Percentiles rank a stretch among this genome's conserved stretches.
Conservation (phyloP, 1,140 invertebrate genomes). For the Heliothis virescens region DNA sequence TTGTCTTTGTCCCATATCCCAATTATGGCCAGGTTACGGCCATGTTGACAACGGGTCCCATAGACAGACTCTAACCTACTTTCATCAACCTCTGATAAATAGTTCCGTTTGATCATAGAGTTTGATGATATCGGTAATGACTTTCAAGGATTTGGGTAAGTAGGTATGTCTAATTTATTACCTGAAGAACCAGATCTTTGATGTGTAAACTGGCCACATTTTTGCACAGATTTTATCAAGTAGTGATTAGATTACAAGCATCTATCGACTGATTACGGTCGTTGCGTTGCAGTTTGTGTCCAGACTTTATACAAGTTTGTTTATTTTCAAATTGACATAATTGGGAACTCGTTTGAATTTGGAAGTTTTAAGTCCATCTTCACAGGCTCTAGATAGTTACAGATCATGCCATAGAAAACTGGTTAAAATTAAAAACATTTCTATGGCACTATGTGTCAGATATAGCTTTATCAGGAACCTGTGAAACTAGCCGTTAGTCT, state of each 20-base stretch:
- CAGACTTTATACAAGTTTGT: neutral
- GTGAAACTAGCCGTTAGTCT: too few relatives aligned
- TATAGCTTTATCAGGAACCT: too few relatives aligned
- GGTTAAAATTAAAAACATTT: too few relatives aligned
- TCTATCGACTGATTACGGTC: neutral
- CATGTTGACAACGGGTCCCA: conserved; percentile 57
- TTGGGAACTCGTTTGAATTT: neutral
- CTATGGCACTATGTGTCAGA: too few relatives aligned
- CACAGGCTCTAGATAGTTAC: too few relatives aligned
- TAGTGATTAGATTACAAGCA: neutral
- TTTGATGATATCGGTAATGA: conserved; percentile 20
- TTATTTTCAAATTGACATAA: conserved; percentile 1
- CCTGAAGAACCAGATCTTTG: conserved; percentile 4
- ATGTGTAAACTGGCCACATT: neutral
- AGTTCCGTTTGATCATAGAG: conserved; percentile 2
- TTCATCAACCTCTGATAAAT: conserved; percentile 12
- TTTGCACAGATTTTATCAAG: neutral
- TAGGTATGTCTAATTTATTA: conserved; percentile 12
- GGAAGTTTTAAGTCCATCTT: neutral
- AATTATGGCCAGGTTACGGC: conserved; percentile 62
- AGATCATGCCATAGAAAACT: too few relatives aligned
- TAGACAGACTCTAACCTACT: conserved; percentile 22
- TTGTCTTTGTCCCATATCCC: conserved; percentile 55
- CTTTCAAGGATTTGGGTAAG: neutral
- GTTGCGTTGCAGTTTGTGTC: neutral